Evolutionary conservation across 2,888 invertebrate genomes (phyloP), one percentile per base, ranked within the genome.

Genomic region (Troides oblongomaculatus): DNA sequence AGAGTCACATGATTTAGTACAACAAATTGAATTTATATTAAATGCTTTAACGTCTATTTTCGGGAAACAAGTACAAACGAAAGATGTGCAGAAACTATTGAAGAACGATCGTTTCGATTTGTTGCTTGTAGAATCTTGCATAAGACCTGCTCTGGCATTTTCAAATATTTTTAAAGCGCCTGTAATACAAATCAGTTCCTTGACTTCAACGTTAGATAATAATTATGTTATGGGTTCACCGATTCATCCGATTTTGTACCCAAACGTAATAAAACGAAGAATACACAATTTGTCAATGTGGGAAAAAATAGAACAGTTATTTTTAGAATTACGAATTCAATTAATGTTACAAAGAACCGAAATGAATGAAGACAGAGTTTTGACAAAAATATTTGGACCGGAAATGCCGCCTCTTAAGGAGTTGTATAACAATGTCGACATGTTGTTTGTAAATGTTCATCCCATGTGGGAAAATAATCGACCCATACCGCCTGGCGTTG

Each of bases 381-480:
- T 75, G 18, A 67, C 56, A 70, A 43, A 25, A 7, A 39, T 71
- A 30, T 69, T 73, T 56, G 76, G 76, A 14, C 21, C 62, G 0
- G 64, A 77, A 4, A 65, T 70, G 0, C 81, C 82, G 1, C 17
- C 71, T 6, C 43, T 78, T 12, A 69, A 61, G 25, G 76, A 79
- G 39, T 63, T 84, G 17, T 67, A 66, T 2, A 73, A 80, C 43
- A 80, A 81, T 59, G 74, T 87, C 0, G 82, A 86, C 63, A 74
- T 92, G 80, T 69, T 89, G 25, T 84, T 93, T 62, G 58, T 89
- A 0, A 93, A 92, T 74, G 77, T 80, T 2, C 81, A 90, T 75
- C 84, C 86, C 1, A 69, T 85, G 12, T 84, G 84, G 74, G 81
- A 81, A 39, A 76, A 75, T 0, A 79, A 83, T 46, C 75, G 86